Conservation (phyloP, 2,888 invertebrate species). For the Drosophila kanekoi region DNA sequence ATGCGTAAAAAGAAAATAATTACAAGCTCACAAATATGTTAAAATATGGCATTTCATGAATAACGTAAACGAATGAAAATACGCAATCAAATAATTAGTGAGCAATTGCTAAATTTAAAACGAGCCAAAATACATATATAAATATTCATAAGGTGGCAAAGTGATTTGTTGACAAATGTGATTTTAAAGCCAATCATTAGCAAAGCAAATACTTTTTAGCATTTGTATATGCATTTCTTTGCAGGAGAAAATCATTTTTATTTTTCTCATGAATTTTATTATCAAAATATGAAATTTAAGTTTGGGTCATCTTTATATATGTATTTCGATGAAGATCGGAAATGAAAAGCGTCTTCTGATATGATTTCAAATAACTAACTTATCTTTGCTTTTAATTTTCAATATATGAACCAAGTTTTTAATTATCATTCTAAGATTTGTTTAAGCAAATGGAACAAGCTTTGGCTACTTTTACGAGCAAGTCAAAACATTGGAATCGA, state of each 20-base stretch:
- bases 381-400: too few relatives aligned
- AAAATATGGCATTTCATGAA: background rate
- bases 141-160: constrained; percentile 7
- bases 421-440: too few relatives aligned
- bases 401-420: too few relatives aligned
- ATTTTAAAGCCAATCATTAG: constrained; percentile 3
- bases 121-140: constrained; percentile 5
- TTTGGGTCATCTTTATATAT: constrained; percentile 1
- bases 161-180: constrained; percentile 11
- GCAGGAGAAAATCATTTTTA: background rate
- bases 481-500: too few relatives aligned
- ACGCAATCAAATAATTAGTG: constrained; percentile 26
- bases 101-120: constrained; percentile 10
- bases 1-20: background rate
- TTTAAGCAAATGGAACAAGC: too few relatives aligned
- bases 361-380: too few relatives aligned
- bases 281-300: background rate
- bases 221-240: background rate
- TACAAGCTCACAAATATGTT: background rate
- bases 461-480: too few relatives aligned
- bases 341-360: background rate
- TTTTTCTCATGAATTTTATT: background rate
- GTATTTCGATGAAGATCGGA: too few relatives aligned
- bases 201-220: background rate
- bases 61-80: constrained; percentile 9